Percentiles rank a stretch among this genome's conserved stretches.
Conservation (phyloP, 2,113 vertebrate species). For the Empidonax alnorum region DNA sequence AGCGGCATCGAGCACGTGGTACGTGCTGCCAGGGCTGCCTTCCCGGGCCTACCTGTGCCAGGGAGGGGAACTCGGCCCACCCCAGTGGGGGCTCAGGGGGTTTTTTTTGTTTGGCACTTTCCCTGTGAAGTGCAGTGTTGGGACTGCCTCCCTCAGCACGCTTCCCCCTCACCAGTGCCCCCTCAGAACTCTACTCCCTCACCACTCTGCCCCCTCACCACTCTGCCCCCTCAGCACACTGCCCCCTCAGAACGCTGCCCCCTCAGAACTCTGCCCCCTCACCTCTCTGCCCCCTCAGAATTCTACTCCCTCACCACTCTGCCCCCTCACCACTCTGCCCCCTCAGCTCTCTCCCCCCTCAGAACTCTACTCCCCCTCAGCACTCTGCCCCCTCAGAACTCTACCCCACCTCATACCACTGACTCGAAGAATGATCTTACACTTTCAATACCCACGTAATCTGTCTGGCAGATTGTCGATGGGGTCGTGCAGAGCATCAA, state of each 20-base stretch:
- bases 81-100: no score
- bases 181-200: background rate
- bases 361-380: background rate
- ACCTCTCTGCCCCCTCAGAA: background rate
- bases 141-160: background rate
- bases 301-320: background rate
- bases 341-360: background rate
- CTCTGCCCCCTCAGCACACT: background rate
- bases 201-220: background rate
- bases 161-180: background rate
- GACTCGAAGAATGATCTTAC: background rate
- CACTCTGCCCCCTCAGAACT: background rate
- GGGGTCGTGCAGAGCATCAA: slow-evolving; percentile 98
- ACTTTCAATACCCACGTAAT: background rate
- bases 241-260: background rate
- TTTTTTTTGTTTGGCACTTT: no score
- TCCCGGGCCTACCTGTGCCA: background rate
- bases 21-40: background rate
- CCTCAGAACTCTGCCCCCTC: background rate
- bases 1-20: slow-evolving; percentile 96
- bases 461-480: slow-evolving; percentile 89
- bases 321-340: background rate
- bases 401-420: background rate
- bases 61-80: background rate
- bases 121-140: background rate